phyloP scores from a whole-genome alignment of 2,113 vertebrate species.

The Dipodomys merriami region DNA sequence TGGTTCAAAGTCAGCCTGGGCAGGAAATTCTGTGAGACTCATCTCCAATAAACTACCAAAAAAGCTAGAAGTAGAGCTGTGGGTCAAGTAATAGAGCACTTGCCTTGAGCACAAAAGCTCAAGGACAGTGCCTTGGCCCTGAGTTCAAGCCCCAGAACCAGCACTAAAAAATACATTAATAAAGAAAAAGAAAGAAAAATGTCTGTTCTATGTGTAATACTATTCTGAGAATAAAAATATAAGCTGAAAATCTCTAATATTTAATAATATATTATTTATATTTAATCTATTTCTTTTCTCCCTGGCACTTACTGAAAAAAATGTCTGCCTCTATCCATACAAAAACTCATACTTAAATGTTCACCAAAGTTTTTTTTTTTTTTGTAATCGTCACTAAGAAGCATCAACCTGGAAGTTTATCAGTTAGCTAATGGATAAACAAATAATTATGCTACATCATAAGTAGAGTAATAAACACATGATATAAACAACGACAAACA shows the following conservation, averaged over 20 bases:
- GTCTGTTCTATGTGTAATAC: neutral
- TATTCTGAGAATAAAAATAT: constrained; percentile 19
- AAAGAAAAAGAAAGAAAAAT: neutral
- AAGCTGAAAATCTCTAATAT: constrained; percentile 1
- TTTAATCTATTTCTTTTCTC: neutral
- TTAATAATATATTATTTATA: neutral
- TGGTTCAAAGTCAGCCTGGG: no score
- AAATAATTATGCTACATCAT: neutral
- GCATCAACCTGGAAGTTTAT: neutral
- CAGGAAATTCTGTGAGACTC: no score
- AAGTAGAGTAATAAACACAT: neutral
- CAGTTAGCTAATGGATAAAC: neutral
- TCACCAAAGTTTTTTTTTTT: neutral
- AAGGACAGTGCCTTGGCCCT: no score
- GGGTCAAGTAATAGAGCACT: no score
- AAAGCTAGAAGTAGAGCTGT: no score
- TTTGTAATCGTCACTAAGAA: neutral
- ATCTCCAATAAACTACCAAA: no score
- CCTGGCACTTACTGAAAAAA: neutral
- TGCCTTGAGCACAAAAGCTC: no score
- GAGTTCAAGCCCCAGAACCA: no score
- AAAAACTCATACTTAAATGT: constrained; percentile 35
- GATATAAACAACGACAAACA: neutral
- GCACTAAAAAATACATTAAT: no score
- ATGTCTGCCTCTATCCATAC: neutral